These are phyloP conservation scores for Chinchilla lanigera DNA, from an alignment of 2,113 vertebrate species.

Conservation along the genomic window DNA sequence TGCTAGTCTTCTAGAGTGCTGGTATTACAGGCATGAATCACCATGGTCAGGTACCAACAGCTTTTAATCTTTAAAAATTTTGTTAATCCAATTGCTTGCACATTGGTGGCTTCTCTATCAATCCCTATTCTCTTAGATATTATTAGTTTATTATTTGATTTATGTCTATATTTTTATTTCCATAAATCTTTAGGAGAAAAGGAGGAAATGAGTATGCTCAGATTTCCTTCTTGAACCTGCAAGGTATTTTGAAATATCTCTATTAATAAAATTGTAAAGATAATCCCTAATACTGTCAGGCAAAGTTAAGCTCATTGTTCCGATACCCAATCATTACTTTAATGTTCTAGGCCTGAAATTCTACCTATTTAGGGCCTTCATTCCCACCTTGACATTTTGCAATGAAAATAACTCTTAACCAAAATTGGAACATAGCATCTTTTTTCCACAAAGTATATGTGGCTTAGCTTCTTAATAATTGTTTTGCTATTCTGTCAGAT, in stretches of 20 bases:
- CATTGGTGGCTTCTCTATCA: neutral
- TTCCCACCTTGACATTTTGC: neutral
- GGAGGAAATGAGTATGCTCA: neutral
- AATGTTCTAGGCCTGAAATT: neutral
- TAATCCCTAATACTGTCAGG: neutral
- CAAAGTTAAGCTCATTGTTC: neutral
- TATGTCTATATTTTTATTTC: neutral
- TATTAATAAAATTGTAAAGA: neutral
- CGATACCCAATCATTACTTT: neutral
- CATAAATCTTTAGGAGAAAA: neutral
- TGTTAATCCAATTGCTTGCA: neutral
- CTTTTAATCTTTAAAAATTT: neutral
- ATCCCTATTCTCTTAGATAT: neutral
- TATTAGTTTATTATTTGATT: neutral
- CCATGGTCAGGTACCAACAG: neutral
- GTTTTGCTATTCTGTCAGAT: conserved; percentile 50
- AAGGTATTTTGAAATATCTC: neutral
- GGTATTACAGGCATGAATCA: neutral
- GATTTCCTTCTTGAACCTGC: neutral
- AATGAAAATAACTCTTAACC: neutral
- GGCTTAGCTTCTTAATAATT: neutral
- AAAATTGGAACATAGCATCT: conserved; percentile 46
- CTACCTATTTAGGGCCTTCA: neutral
- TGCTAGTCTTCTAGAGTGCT: neutral
- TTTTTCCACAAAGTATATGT: conserved; percentile 39